Evolutionary conservation across 2,888 invertebrate genomes (phyloP).

Genomic region (Fissipunctia ypsillon): DNA sequence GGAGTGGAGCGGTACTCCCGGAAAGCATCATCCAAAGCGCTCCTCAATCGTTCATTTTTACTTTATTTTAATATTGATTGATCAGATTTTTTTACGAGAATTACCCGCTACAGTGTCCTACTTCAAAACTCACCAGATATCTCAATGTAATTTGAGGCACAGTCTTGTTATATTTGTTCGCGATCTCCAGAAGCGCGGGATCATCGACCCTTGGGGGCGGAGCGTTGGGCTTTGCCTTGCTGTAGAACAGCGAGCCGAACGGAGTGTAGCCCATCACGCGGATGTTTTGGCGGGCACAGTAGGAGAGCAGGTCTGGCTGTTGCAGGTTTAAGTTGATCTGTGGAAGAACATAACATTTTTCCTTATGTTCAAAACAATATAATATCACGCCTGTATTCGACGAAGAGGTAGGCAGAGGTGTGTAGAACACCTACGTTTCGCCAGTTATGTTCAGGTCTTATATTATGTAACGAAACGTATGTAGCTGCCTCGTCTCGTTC

Average conservation of each 20-base stretch:
- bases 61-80: neutral
- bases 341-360: constrained; percentile 20
- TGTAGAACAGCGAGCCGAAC: constrained; percentile 89
- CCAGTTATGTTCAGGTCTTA: too few relatives aligned
- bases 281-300: constrained; percentile 92
- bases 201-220: constrained; percentile 90
- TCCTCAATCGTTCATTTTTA: too few relatives aligned
- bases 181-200: constrained; percentile 88
- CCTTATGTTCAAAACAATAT: neutral
- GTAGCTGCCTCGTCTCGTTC: too few relatives aligned
- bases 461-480: too few relatives aligned
- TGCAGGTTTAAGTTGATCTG: constrained; percentile 92
- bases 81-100: neutral
- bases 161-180: constrained; percentile 91
- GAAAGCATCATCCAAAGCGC: too few relatives aligned
- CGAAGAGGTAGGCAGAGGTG: neutral
- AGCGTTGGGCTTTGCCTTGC: constrained; percentile 86
- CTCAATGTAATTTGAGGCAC: constrained; percentile 91
- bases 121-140: constrained; percentile 90
- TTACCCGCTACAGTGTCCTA: neutral
- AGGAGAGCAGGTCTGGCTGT: constrained; percentile 92
- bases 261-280: constrained; percentile 94
- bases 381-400: neutral
- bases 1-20: too few relatives aligned
- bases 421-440: too few relatives aligned